Evolutionary conservation across 2,888 invertebrate genomes (phyloP), one percentile per base, ranked within the genome.

Genomic region (Morinoia aosen): DNA sequence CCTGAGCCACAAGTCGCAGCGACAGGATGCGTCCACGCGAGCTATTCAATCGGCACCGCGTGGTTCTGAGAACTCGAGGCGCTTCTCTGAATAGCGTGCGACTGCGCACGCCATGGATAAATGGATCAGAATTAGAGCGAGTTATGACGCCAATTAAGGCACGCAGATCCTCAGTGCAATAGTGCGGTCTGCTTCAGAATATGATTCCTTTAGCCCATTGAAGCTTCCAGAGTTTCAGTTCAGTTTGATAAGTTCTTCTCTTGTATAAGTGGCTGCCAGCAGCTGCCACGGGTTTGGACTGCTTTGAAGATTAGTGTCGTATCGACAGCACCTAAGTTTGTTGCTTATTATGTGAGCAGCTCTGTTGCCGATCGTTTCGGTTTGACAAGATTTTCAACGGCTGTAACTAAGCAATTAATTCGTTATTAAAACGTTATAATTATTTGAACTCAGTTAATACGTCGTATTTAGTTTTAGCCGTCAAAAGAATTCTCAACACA

Each of bases 91-190:
- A 33, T 76, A 33, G 76, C 76, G 76, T 76, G 76, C 76, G 76
- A 76, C 76, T 76, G 76, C 76, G 33, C 76, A 76, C 76, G 76
- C 76, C 76, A 76, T 76, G 76, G 76, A 76, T 76, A 76, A 76
- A 76, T 76, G 76, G 76, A 76, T 76, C 76, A 76, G 33, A 76
- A 76, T 76, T 76, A 76, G 76, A 76, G 76, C 76, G 76, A 76
- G 19, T 76, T 76, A 76, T 76, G 76, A 33, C 33, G 33, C 76
- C 76, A 76, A 33, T 76, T 76, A 76, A 76, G 33, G 76, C 76
- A 76, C 76, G 76, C 76, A 76, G 33, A 76, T 76, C 76, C 76
- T 76, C 76, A 76, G 76, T 33, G 19, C 8, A 14, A 76, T 76
- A 76, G 76, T 33, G 76, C 25, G 25, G 76, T 76, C 76, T 76